Percentiles rank a stretch among this genome's conserved stretches.
phyloP scores from a whole-genome alignment of 2,797 vertebrate genomes.

The Alosa sapidissima region DNA sequence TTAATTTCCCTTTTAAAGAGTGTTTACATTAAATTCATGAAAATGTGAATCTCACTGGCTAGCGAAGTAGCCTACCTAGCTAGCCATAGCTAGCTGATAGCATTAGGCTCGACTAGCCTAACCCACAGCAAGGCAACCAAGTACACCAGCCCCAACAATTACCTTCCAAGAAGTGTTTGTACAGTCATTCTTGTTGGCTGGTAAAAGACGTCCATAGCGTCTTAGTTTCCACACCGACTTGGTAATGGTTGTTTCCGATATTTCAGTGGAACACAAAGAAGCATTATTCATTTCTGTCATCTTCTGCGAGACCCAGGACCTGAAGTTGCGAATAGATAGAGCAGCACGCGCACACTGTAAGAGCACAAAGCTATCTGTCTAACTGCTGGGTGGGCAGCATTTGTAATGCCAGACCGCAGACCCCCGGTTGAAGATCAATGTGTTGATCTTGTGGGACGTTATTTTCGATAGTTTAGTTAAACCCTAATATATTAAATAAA shows the following conservation, averaged over 20 bases:
- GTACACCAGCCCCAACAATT: neutral
- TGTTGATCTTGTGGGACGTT: too few species aligned
- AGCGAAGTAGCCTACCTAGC: neutral
- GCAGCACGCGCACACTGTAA: neutral
- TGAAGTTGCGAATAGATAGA: neutral
- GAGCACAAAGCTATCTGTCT: neutral
- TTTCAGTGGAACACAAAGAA: neutral
- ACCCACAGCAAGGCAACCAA: neutral
- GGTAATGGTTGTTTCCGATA: slow-evolving; percentile 32
- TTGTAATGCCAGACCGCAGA: too few species aligned
- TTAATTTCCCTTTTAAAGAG: too few species aligned
- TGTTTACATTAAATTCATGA: neutral
- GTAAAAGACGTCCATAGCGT: slow-evolving; percentile 80
- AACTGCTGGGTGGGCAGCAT: too few species aligned
- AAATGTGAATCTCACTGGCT: neutral
- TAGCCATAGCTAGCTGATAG: neutral
- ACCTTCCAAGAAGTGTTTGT: slow-evolving; percentile 60
- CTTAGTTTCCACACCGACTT: slow-evolving; percentile 73
- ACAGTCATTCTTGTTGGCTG: neutral
- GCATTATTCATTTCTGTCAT: neutral
- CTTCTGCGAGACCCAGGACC: neutral
- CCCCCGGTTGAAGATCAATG: too few species aligned
- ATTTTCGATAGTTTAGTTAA: too few species aligned
- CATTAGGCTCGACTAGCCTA: neutral
- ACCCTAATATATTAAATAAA: too few species aligned